Evolutionary conservation across 2,113 vertebrate genomes (phyloP), one percentile per base, ranked within the genome.

Genomic region (Tricholaema leucomelas): DNA sequence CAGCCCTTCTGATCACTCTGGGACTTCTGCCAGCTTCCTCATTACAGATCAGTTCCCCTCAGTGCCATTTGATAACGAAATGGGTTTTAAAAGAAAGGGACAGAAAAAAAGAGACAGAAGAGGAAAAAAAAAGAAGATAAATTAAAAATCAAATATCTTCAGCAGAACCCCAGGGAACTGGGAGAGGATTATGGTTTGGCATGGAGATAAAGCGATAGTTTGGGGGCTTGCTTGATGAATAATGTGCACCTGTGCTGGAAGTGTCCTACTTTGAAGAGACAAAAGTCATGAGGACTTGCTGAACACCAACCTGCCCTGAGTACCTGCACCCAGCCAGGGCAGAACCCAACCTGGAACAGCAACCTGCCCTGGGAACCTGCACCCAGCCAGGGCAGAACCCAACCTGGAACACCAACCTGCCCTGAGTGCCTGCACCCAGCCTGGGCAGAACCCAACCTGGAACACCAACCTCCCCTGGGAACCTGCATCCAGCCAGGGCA

Each of bases 1-100:
- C 94, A 96, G 85, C 85, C 90, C 85, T 70, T 96, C 92, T 63
- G 94, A 95, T 97, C 93, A 55, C 94, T 88, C 95, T 77, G 92
- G 97, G 96, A 95, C 17, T 81, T 78, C 67, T 96, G 97, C 96
- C 97, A 96, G 91, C 91, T 92, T 97, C 66, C 91, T 96, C 95
- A 95, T 95, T 94, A 94, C 72, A 90, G 54, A 91, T 77, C 91
- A 81, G 63, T 31, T 94, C 94, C 95, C 96, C 40, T 67, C 31
- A 96, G 86, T 21, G 4, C 91, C 93, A 78, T 86, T 87, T 91
- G 95, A 91, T 94, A 95, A 95, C 95, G 93, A 96, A 97, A 97
- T 85, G 90, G 79, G 79, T 81, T 96, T 96, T 92, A 75, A 93
- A 96, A 92, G 44, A 89, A 87, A 38, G 84, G 94, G 88, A 84